Conservation (phyloP, 2,797 vertebrate genomes). For the Perodicticus potto region DNA sequence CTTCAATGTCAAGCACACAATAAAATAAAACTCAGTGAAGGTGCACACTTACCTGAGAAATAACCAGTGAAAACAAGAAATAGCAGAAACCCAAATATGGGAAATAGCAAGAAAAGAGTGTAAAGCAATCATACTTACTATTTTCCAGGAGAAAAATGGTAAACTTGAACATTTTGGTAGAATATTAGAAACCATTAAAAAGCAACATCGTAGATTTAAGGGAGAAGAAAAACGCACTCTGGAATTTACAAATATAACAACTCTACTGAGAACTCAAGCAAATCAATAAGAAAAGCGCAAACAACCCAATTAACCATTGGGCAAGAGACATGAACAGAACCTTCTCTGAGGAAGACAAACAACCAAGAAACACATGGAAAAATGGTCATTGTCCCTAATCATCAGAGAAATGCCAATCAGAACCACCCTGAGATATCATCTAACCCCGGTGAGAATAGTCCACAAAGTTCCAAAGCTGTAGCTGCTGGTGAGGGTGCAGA, state of each 20-base stretch:
- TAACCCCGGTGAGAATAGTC: too few relatives aligned
- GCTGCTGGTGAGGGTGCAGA: too few relatives aligned
- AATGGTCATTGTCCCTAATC: too few relatives aligned
- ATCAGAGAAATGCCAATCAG: too few relatives aligned
- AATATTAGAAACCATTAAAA: neutral
- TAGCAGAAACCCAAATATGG: neutral
- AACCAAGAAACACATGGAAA: too few relatives aligned
- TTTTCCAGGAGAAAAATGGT: slow-evolving; percentile 29
- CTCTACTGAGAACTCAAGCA: neutral
- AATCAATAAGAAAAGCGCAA: too few relatives aligned
- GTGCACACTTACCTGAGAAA: neutral
- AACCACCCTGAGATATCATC: too few relatives aligned
- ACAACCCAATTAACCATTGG: too few relatives aligned
- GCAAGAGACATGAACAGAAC: too few relatives aligned
- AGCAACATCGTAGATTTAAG: neutral
- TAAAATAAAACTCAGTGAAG: neutral
- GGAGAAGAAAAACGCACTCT: neutral
- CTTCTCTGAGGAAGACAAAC: too few relatives aligned
- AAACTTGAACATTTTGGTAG: neutral
- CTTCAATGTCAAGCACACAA: neutral
- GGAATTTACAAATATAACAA: neutral
- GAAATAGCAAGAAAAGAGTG: neutral
- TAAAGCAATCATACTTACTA: neutral
- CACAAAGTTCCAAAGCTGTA: too few relatives aligned
- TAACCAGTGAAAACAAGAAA: neutral